phyloP scores from a whole-genome alignment of 2,888 invertebrate genomes.

The Eledona agricola region DNA sequence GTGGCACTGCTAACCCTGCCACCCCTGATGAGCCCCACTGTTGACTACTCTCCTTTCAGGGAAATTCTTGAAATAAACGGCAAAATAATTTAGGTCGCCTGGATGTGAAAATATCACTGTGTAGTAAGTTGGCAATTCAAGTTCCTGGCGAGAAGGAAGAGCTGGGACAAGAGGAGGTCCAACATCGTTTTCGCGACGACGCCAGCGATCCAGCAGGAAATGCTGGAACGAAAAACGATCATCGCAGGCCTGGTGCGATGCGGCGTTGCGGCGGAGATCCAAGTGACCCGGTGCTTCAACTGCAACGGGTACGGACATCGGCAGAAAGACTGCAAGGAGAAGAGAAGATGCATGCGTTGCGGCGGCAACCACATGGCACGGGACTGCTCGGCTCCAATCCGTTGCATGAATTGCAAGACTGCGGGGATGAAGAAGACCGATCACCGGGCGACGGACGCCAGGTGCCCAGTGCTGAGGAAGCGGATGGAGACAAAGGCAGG shows the following conservation, averaged over 20 bases:
- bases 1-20: no score
- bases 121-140: no score
- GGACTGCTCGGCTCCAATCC: background rate
- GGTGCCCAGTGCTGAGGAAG: background rate
- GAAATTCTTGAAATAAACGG: no score
- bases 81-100: no score
- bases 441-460: slow-evolving; percentile 4
- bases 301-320: slow-evolving; percentile 14
- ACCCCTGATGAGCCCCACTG: no score
- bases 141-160: slow-evolving; percentile 2
- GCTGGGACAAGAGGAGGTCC: background rate
- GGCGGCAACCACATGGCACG: slow-evolving; percentile 2
- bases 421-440: no score
- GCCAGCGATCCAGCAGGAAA: background rate
- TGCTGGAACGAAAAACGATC: slow-evolving; percentile 1
- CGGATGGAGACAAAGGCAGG: background rate
- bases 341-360: slow-evolving; percentile 1
- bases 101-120: no score
- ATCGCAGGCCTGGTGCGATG: background rate
- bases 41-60: no score
- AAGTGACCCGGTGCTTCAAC: slow-evolving; percentile 10
- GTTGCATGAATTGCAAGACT: slow-evolving; percentile 8
- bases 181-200: slow-evolving; percentile 10
- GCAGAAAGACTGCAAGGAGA: slow-evolving; percentile 1
- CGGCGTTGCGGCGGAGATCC: slow-evolving; percentile 1